Evolutionary conservation across 2,797 vertebrate species (phyloP).

Genomic region (Gallirallus australis): DNA sequence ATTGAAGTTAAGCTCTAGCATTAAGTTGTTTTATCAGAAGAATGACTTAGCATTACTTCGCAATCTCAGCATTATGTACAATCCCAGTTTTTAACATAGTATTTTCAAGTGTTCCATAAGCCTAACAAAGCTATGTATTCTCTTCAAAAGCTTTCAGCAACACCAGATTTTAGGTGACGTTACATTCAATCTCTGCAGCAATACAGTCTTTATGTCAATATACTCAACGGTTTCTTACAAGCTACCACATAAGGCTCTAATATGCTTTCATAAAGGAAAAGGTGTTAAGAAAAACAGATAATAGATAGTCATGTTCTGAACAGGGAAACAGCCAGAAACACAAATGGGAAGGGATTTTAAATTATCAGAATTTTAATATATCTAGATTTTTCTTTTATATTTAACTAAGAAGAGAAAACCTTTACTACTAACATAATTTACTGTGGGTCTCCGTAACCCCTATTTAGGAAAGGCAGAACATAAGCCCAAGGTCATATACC

Average conservation of each 20-base stretch:
- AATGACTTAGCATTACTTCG: neutral
- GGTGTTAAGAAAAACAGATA: neutral
- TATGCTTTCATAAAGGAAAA: neutral
- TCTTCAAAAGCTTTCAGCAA: neutral
- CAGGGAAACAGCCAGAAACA: neutral
- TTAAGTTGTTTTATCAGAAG: neutral
- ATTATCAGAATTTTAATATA: neutral
- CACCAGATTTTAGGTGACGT: neutral
- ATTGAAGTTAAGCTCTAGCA: neutral
- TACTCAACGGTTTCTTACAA: neutral
- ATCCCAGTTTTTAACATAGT: neutral
- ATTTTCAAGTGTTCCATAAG: neutral
- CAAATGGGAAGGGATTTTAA: neutral
- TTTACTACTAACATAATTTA: neutral
- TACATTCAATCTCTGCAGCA: neutral
- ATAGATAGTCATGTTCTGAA: neutral
- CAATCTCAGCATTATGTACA: neutral
- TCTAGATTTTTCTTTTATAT: neutral
- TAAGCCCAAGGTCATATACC: constrained; percentile 42
- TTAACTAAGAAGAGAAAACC: neutral
- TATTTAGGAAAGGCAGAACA: neutral
- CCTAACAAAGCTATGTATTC: neutral
- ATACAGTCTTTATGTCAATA: neutral
- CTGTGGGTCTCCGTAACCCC: neutral
- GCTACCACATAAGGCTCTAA: neutral